Conservation (phyloP, 2,888 invertebrate species). For the Omphaloscelis lunosa region DNA sequence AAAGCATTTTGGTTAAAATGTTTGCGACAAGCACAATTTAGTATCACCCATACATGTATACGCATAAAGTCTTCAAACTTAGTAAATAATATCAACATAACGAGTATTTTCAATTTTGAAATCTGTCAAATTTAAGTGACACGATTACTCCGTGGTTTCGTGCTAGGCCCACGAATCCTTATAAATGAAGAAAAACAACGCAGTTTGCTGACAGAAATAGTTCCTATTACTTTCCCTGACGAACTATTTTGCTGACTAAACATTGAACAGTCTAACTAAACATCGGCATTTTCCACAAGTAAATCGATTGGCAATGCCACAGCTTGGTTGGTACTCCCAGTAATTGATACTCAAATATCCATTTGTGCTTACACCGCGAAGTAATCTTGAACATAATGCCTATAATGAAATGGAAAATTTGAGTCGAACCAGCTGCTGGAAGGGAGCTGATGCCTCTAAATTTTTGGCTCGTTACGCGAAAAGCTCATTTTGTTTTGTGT, state of each 20-base stretch:
- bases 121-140: not conserved
- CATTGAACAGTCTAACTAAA: not conserved
- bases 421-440: slow-evolving; percentile 33
- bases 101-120: not conserved
- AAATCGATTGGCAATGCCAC: slow-evolving; percentile 13
- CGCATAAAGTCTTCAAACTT: too few species aligned
- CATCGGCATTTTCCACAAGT: not conserved
- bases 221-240: not conserved
- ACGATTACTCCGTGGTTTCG: not conserved
- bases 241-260: not conserved
- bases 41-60: too few species aligned
- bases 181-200: not conserved
- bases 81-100: too few species aligned
- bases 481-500: slow-evolving; percentile 49
- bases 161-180: not conserved
- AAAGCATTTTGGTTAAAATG: too few species aligned
- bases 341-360: slow-evolving; percentile 57
- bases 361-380: slow-evolving; percentile 53
- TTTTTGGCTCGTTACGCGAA: slow-evolving; percentile 35
- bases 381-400: slow-evolving; percentile 47
- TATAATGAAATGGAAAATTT: slow-evolving; percentile 59
- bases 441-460: slow-evolving; percentile 21
- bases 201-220: not conserved
- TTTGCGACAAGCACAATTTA: too few species aligned
- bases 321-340: slow-evolving; percentile 15